Base-by-base conservation (phyloP, 2,113 vertebrate species). In the Trachemys scripta region DNA sequence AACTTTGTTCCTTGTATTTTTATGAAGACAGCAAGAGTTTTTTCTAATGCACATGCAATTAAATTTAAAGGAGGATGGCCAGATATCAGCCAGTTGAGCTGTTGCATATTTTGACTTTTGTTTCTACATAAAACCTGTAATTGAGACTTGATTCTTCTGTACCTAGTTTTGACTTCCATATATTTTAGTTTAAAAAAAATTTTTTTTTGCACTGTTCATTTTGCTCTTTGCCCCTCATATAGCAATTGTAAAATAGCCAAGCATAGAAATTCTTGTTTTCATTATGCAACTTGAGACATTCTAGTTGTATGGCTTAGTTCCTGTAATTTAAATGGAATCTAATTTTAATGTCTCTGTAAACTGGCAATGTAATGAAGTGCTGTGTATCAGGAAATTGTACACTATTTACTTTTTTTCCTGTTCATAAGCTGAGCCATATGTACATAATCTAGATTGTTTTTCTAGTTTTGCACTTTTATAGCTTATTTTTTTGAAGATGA, bases 391-490 rank as follows among this genome's bases (percentile, higher is more conserved):
- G 98, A 98, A 97, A 95, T 96, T 95, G 96, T 94, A 98, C 98
- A 96, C 97, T 96, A 95, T 96, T 93, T 90, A 97, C 97, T 90
- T 89, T 92, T 87, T 96, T 97, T 98, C 98, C 98, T 98, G 98
- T 98, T 97, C 97, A 98, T 98, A 98, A 98, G 98, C 98, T 99
- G 98, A 99, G 98, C 98, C 98, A 98, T 98, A 98, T 98, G 98
- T 98, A 98, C 96, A 98, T 98, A 98, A 95, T 94, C 98, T 98
- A 97, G 98, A 98, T 95, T 98, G 95, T 97, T 98, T 96, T 96
- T 97, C 96, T 98, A 98, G 98, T 98, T 98, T 98, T 98, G 98
- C 98, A 98, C 98, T 99, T 98, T 98, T 98, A 98, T 98, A 98
- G 97, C 93, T 97, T 98, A 98, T 98, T 45, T 45, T 98, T 98